These are phyloP conservation scores for Acanthisitta chloris DNA, from an alignment of 2,113 vertebrate species.

Conservation along the genomic window DNA sequence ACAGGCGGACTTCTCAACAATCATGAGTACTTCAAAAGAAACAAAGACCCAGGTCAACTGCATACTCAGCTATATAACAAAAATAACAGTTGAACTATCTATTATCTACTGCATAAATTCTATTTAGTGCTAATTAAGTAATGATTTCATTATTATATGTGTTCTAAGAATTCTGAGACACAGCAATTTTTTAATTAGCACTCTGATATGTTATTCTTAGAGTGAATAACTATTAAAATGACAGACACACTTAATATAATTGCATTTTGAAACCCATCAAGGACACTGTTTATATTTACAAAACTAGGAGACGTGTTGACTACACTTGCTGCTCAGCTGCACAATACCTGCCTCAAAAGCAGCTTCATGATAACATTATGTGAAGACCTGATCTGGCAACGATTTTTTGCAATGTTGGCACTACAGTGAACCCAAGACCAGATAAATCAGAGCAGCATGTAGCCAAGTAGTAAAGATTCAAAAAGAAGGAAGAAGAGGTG, in stretches of 20 bases:
- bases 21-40: not conserved
- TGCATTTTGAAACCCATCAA: not conserved
- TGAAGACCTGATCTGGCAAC: not conserved
- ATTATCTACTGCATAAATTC: not conserved
- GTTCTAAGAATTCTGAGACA: not conserved
- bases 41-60: not conserved
- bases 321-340: not conserved
- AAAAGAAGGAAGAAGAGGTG: not conserved
- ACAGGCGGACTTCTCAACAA: not conserved
- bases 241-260: not conserved
- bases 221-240: not conserved
- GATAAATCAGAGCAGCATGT: not conserved
- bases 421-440: not conserved
- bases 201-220: not conserved
- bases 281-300: not conserved
- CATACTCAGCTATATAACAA: not conserved
- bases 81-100: not conserved
- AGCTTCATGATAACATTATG: not conserved
- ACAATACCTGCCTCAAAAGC: not conserved
- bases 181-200: not conserved
- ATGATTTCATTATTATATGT: not conserved
- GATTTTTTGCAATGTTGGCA: not conserved
- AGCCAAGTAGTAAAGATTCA: not conserved
- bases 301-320: not conserved
- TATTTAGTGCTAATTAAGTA: not conserved